phyloP scores from a whole-genome alignment of 2,888 invertebrate species.

The Serrognathus titanus region DNA sequence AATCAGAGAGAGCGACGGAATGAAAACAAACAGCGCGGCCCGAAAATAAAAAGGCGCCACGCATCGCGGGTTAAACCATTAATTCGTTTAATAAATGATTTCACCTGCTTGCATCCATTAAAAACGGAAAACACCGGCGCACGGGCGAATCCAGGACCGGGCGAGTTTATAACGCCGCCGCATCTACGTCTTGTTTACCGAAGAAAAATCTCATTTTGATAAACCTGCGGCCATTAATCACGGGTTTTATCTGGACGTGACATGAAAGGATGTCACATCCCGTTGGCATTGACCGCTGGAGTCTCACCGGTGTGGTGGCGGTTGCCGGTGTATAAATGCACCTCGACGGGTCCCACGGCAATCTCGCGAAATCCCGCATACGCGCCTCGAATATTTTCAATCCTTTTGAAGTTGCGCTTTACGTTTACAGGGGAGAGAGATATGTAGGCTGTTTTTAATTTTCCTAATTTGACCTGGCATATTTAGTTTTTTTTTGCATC shows the following conservation, averaged over 20 bases:
- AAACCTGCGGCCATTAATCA: conserved; percentile 46
- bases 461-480: not conserved
- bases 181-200: conserved; percentile 35
- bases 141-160: conserved; percentile 31
- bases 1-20: no score
- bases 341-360: conserved; percentile 35
- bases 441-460: not conserved
- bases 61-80: not conserved
- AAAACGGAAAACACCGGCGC: conserved; percentile 29
- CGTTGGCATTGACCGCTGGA: conserved; percentile 36
- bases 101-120: conserved; percentile 32
- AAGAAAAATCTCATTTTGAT: conserved; percentile 46
- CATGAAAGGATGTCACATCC: conserved; percentile 45
- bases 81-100: conserved; percentile 24
- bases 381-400: conserved; percentile 22
- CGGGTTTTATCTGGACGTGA: conserved; percentile 47
- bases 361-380: conserved; percentile 29
- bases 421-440: conserved; percentile 28
- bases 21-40: no score
- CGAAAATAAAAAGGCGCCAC: not conserved
- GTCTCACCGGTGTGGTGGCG: conserved; percentile 7
- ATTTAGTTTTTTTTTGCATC: no score
- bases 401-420: conserved; percentile 19
- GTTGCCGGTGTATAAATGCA: conserved; percentile 22
- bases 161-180: conserved; percentile 33